A percentile compares a stretch with the other conserved stretches of the same genome.
Evolutionary conservation across 2,888 invertebrate species (phyloP).

Genomic region (Girardia tigrina): DNA sequence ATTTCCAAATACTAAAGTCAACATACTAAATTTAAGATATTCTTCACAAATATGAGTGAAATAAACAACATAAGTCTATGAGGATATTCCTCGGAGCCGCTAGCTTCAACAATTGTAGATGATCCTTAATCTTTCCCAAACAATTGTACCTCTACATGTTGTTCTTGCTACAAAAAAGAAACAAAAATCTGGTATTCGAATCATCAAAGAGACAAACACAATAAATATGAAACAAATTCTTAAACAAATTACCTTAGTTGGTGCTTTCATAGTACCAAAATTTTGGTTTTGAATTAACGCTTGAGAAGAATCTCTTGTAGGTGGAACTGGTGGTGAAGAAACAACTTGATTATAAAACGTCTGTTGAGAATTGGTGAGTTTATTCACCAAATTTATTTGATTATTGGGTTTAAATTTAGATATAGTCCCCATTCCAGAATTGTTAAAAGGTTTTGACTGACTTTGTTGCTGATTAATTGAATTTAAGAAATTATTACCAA

Average conservation of each 20-base stretch:
- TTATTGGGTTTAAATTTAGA: slow-evolving; percentile 10
- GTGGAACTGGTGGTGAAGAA: not conserved
- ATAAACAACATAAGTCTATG: too few relatives aligned
- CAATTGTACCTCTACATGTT: too few relatives aligned
- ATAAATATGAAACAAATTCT: too few relatives aligned
- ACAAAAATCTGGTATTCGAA: too few relatives aligned
- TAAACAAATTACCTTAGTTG: not conserved
- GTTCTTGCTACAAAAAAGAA: too few relatives aligned
- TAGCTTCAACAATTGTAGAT: too few relatives aligned
- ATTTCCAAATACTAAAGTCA: too few relatives aligned
- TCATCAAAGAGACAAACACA: too few relatives aligned
- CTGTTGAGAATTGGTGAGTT: slow-evolving; percentile 6
- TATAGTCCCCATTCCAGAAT: slow-evolving; percentile 10
- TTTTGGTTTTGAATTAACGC: not conserved
- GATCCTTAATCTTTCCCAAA: too few relatives aligned
- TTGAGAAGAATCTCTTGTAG: not conserved
- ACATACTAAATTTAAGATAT: too few relatives aligned
- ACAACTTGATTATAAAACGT: not conserved
- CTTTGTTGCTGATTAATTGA: not conserved
- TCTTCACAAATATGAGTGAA: too few relatives aligned
- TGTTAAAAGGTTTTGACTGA: slow-evolving; percentile 8
- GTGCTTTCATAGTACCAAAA: slow-evolving; percentile 2
- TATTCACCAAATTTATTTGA: slow-evolving; percentile 5
- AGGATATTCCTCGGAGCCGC: too few relatives aligned
- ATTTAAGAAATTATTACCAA: not conserved